These are phyloP conservation scores for Pyxicephalus adspersus DNA, from an alignment of 2,113 vertebrate genomes.

Conservation along the genomic window DNA sequence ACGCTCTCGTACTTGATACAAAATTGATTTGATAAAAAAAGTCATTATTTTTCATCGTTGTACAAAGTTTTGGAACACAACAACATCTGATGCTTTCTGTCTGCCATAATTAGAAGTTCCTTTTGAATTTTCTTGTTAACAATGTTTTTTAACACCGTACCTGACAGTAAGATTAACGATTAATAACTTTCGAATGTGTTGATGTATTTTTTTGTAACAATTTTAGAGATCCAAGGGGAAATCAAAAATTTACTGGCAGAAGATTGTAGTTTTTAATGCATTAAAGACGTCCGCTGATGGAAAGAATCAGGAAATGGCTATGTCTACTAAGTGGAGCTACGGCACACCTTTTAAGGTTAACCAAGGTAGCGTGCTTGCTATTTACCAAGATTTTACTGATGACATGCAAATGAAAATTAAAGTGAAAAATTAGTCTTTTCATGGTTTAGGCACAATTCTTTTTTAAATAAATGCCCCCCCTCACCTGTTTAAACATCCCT, in stretches of 20 bases:
- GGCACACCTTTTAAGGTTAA: constrained; percentile 47
- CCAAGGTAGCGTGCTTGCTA: constrained; percentile 29
- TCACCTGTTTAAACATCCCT: too few species aligned
- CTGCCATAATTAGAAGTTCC: constrained; percentile 11
- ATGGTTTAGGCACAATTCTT: too few species aligned
- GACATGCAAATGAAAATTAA: too few species aligned
- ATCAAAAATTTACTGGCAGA: constrained; percentile 12
- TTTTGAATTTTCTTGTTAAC: background rate
- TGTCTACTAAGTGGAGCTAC: constrained; percentile 33
- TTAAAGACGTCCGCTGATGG: constrained; percentile 1
- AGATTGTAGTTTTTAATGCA: constrained; percentile 38
- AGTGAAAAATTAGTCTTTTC: too few species aligned
- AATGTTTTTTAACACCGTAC: background rate
- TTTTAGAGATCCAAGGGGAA: constrained; percentile 31
- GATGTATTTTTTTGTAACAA: constrained; percentile 27
- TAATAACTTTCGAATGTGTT: constrained; percentile 19
- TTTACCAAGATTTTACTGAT: background rate
- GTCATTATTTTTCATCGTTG: constrained; percentile 22
- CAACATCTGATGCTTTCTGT: constrained; percentile 6
- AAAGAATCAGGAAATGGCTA: constrained; percentile 27
- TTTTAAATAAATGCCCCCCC: too few species aligned
- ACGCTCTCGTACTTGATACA: constrained; percentile 3
- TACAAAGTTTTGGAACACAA: background rate
- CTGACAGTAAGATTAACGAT: constrained; percentile 21
- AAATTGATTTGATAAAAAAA: constrained; percentile 54